Evolutionary conservation across 37 sponge, comb jelly and placozoan genomes (phyloP), one percentile per base, ranked within the genome.

Genomic region (Cliona cf. orientalis): DNA sequence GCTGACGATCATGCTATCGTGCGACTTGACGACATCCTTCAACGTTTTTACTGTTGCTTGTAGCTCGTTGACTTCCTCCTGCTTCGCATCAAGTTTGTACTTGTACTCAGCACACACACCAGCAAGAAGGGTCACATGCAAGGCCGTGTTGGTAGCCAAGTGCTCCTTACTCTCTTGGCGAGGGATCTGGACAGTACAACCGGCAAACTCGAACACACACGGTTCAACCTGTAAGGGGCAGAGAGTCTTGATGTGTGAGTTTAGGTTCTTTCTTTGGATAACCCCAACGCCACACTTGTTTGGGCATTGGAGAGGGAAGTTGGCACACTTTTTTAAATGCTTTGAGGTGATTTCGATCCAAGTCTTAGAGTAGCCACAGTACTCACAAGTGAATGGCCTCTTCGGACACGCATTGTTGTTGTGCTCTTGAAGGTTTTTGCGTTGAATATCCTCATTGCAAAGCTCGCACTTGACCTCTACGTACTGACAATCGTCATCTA

Each of bases 281-380:
- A 5, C 39, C 17, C 25, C 21, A 32, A 32, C 28, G 5, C 58
- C 60, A 58, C 85, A 84, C 61, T 61, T 63, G 45, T 62, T 63
- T 3, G 85, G 85, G 37, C 85, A 84, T 22, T 58, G 71, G 35
- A 76, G 28, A 26, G 71, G 77, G 25, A 57, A 76, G 29, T 49
- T 44, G 5, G 36, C 34, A 32, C 85, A 84, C 4, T 32, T 34
- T 29, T 46, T 49, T 34, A 33, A 55, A 28, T 84, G 85, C 5
- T 21, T 3, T 5, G 57, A 28, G 4, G 84, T 73, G 23, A 83
- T 71, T 7, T 61, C 45, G 6, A 40, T 39, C 14, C 28, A 65
- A 11, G 32, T 64, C 23, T 32, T 67, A 28, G 32, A 31, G 0
- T 42, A 22, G 7, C 42, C 66, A 73, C 75, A 65, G 55, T 42